A percentile compares a stretch with the other conserved stretches of the same genome.
These are phyloP conservation scores for Lagopus muta DNA, from an alignment of 2,113 vertebrate genomes.

Conservation along the genomic window DNA sequence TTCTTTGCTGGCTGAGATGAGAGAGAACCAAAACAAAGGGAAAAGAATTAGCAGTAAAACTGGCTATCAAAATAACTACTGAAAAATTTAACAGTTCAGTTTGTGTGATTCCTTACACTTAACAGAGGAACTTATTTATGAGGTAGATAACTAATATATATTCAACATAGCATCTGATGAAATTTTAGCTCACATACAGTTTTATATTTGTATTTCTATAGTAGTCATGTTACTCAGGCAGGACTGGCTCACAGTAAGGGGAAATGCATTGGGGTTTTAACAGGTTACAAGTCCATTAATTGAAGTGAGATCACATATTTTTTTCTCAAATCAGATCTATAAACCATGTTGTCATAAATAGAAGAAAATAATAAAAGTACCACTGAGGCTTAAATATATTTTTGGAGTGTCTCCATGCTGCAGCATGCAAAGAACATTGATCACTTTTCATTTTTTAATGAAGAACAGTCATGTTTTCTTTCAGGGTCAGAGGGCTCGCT, in stretches of 20 bases:
- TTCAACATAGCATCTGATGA: neutral
- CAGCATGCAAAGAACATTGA: neutral
- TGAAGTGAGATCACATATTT: neutral
- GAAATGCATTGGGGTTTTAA: neutral
- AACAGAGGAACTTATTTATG: neutral
- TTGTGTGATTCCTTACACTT: neutral
- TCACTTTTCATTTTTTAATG: slow-evolving; percentile 12
- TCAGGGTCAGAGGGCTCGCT: neutral
- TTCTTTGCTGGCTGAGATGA: neutral
- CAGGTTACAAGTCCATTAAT: neutral
- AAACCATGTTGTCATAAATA: neutral
- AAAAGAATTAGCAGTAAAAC: neutral
- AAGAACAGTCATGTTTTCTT: neutral
- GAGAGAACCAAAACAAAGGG: neutral
- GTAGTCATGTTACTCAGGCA: neutral
- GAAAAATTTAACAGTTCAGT: neutral
- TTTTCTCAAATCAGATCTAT: neutral
- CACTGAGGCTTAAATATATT: slow-evolving; percentile 12
- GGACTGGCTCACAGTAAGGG: neutral
- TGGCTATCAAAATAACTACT: neutral
- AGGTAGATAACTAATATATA: neutral
- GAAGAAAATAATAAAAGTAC: neutral
- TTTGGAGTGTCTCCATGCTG: neutral
- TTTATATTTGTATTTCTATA: neutral
- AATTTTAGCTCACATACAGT: neutral